Evolutionary conservation across 2,113 vertebrate species (phyloP), one percentile per base, ranked within the genome.

Genomic region (Pelvicachromis taeniatus): DNA sequence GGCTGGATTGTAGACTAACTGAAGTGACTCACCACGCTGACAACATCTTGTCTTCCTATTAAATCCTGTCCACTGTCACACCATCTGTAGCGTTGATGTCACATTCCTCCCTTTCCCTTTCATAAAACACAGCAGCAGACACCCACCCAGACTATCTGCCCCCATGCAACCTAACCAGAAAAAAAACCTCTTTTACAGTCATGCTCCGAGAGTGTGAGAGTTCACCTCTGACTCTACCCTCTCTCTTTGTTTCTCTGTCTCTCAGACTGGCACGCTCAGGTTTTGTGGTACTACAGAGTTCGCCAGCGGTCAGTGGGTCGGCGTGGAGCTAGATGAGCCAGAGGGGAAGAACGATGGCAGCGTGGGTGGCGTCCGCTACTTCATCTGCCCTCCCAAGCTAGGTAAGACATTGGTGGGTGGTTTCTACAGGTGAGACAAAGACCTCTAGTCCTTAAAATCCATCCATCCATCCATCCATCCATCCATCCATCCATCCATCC

Each of bases 241-340:
- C 9, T 75, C 0, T 12, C 19, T 75, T 33, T 53, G 10, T 53
- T 17, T 54, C 19, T 73, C 9, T 83, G 5, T 84, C 35, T 33
- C n/a, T 10, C 91, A 98, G 98, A 92, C 90, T 0, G 98, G 97
- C 23, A 98, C 97, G 0, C 94, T 98, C 82, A 96, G 98, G 73
- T 99, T 98, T 82, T 98, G 97, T 4, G 97, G 98, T 13, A 97
- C 98, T 2, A 99, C 98, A 0, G 97, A 98, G 94, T 98, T 99
- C 6, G 97, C 98, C 89, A 98, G 97, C 2, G 98, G 97, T 16
- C 97, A 98, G 96, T 99, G 98, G 98, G 97, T 98, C 1, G 98
- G 98, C 2, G 96, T 99, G 92, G 97, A 99, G 94, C 96, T 99
- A 52, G 97, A 98, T 2, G 97, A 97, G 73, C 96, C 98, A 0